Base-by-base conservation (phyloP, 2,888 invertebrate species). In the Sisyra nigra region DNA sequence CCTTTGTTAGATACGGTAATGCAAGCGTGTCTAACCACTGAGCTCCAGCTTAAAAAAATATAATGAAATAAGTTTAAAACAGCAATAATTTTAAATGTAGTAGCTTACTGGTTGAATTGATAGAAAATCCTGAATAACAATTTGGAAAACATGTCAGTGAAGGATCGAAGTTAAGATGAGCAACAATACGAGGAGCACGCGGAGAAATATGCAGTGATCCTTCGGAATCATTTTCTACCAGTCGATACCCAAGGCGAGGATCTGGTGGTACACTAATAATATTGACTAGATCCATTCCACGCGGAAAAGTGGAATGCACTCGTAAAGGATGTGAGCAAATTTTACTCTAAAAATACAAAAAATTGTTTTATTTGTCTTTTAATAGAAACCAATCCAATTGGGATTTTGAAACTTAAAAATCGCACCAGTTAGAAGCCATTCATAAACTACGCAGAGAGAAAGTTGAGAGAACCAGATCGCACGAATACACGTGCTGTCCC, bases 241-340 rank as follows among this genome's bases (percentile, higher is more conserved):
- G 65, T 50, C 63, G 54, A 52, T 69, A 71, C 47, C 66, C 67
- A 29, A 83, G 68, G 31, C 78, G 67, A n/a, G 67, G 58, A 59
- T 80, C 77, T 18, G 70, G 66, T 7, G 74, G 72, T 46, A 76
- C 63, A 48, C 76, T 73, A 49, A 74, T 60, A 34, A 86, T 71
- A 48, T 70, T 62, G 44, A 74, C 71, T 37, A 92, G 77, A 49
- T 76, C 75, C 83, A 94, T 86, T 41, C 76, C 71, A 53, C 80
- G 75, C 50, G 76, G 66, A 66, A 89, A 91, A 4, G 80, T 78
- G 53, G 85, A 91, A 55, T 84, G 78, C 48, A 92, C 73, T 56
- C 78, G 74, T 46, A 94, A 66, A 51, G 81, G 78, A 53, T 81
- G 76, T 40, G 73, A 71, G 55, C 84, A 84, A 49, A 80, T 70